Evolutionary conservation across 2,797 vertebrate species (phyloP).

Genomic region (Rhinichthys osculus): DNA sequence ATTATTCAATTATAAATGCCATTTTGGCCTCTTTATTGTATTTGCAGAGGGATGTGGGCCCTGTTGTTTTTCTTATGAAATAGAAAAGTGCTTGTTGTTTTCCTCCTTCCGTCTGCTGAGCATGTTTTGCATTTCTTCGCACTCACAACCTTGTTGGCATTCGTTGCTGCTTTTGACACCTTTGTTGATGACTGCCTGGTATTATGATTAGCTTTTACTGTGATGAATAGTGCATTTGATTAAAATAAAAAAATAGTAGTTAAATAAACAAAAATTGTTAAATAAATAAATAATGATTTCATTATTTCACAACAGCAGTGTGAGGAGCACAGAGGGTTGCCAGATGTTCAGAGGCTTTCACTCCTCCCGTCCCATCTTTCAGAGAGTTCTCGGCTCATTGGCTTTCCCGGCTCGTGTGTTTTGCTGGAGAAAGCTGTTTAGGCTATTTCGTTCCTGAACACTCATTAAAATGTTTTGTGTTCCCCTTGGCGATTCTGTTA

Average conservation of each 20-base stretch:
- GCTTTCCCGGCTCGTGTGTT: slow-evolving; percentile 78
- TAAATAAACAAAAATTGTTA: slow-evolving; percentile 70
- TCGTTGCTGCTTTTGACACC: slow-evolving; percentile 29
- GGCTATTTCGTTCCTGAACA: slow-evolving; percentile 84
- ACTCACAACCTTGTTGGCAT: slow-evolving; percentile 29
- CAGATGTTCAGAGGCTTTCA: slow-evolving; percentile 81
- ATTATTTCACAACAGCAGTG: slow-evolving; percentile 61
- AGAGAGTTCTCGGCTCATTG: slow-evolving; percentile 81
- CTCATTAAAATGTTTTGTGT: slow-evolving; percentile 89
- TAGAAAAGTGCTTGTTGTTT: background rate
- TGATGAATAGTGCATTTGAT: slow-evolving; percentile 38
- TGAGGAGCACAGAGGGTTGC: slow-evolving; percentile 83
- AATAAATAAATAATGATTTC: slow-evolving; percentile 56
- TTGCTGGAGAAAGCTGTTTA: slow-evolving; percentile 82
- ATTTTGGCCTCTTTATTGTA: slow-evolving; percentile 40
- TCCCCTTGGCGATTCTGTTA: slow-evolving; percentile 84
- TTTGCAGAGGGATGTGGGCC: slow-evolving; percentile 19
- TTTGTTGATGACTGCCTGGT: slow-evolving; percentile 26
- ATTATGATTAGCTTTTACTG: slow-evolving; percentile 12
- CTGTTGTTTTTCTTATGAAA: slow-evolving; percentile 21
- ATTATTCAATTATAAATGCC: slow-evolving; percentile 36
- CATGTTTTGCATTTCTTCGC: slow-evolving; percentile 5
- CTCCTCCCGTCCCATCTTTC: slow-evolving; percentile 76
- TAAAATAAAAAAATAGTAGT: slow-evolving; percentile 54
- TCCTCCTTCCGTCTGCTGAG: slow-evolving; percentile 29